Percentiles rank a stretch among this genome's conserved stretches.
These are phyloP conservation scores for Spheniscus humboldti DNA, from an alignment of 2,797 vertebrate genomes.

Conservation along the genomic window DNA sequence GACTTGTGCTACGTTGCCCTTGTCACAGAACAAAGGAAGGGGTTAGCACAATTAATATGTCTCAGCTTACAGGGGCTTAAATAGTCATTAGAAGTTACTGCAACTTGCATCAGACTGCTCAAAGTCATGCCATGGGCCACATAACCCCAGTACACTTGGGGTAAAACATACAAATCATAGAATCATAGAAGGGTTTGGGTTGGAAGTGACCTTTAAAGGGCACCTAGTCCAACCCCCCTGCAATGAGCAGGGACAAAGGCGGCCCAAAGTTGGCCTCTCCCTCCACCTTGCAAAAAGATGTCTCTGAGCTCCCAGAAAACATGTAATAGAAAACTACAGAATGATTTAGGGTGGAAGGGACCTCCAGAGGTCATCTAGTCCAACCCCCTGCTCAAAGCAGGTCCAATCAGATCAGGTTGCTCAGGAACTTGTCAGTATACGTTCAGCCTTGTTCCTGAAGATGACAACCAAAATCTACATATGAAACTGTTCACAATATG, in stretches of 20 bases:
- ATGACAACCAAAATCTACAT: neutral
- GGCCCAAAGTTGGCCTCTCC: neutral
- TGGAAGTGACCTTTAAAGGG: neutral
- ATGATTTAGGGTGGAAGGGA: neutral
- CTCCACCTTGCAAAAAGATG: neutral
- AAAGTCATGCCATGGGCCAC: neutral
- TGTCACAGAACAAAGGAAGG: neutral
- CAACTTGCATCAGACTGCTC: neutral
- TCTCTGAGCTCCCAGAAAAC: neutral
- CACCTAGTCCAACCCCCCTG: neutral
- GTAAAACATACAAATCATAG: neutral
- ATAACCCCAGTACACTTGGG: neutral
- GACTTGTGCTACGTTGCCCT: neutral
- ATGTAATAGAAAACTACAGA: neutral
- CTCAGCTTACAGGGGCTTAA: neutral
- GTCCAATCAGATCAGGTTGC: neutral
- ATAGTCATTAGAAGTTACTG: neutral
- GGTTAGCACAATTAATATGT: neutral
- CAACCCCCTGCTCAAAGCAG: neutral
- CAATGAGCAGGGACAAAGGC: neutral
- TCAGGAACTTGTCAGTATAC: neutral
- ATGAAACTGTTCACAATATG: neutral
- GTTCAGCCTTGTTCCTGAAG: neutral
- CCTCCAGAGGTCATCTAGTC: neutral
- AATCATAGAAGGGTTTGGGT: neutral